Conservation (phyloP, 2,113 vertebrate genomes). For the Aspidoscelis tigris region DNA sequence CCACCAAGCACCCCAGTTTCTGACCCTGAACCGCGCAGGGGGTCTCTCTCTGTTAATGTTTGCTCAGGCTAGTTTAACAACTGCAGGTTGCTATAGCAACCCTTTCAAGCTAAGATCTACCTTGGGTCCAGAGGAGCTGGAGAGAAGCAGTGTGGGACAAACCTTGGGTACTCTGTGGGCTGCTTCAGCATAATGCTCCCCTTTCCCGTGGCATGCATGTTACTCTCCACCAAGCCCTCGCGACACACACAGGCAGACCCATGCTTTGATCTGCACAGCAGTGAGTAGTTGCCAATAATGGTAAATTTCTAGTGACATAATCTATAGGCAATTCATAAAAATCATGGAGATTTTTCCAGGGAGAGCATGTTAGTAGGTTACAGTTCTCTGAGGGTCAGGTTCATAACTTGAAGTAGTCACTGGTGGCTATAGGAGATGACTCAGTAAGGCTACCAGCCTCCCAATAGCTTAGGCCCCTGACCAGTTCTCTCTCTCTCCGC, state of each 20-base stretch:
- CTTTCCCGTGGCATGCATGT: not conserved
- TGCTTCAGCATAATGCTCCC: not conserved
- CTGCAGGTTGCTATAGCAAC: constrained; percentile 64
- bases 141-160: constrained; percentile 29
- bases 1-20: not conserved
- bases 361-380: too few relatives aligned
- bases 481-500: not conserved
- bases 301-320: too few relatives aligned
- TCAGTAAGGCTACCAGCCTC: not conserved
- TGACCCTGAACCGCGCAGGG: not conserved
- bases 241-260: not conserved
- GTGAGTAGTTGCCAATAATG: too few relatives aligned
- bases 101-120: constrained; percentile 53
- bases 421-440: not conserved
- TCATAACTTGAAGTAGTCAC: not conserved
- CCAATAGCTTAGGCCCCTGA: not conserved
- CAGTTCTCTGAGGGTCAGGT: not conserved
- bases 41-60: constrained; percentile 60
- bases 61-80: constrained; percentile 64
- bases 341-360: too few relatives aligned
- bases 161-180: not conserved
- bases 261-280: too few relatives aligned
- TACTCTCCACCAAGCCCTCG: not conserved
- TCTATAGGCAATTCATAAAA: too few relatives aligned
- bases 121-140: constrained; percentile 42